Percentiles rank a stretch among this genome's conserved stretches.
These are phyloP conservation scores for Zoanthus sansibaricus DNA, from an alignment of 92 coral and sea anemone species.

Conservation along the genomic window DNA sequence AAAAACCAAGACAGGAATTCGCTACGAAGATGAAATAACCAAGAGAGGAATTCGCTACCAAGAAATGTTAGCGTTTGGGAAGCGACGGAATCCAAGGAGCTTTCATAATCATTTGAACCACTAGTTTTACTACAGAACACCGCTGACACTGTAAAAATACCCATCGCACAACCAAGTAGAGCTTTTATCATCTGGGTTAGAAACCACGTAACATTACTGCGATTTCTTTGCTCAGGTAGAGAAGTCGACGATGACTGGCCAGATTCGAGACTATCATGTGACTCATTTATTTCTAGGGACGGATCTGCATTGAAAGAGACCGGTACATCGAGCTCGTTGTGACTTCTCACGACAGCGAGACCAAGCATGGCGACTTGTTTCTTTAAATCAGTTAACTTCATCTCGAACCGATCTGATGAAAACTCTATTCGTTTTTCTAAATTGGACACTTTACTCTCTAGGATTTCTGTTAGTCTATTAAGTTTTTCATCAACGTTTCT, in stretches of 20 bases:
- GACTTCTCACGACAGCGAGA: not conserved
- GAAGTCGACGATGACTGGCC: not conserved
- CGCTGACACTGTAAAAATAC: not conserved
- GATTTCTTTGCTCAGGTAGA: not conserved
- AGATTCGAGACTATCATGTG: not conserved
- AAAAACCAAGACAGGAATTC: slow-evolving; percentile 10
- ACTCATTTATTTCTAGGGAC: not conserved
- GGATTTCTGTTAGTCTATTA: not conserved
- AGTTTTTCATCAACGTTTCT: slow-evolving; percentile 4
- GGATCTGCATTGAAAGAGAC: not conserved
- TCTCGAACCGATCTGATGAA: slow-evolving; percentile 9
- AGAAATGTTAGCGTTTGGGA: not conserved
- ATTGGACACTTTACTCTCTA: not conserved
- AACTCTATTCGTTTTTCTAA: slow-evolving; percentile 3
- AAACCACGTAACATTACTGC: not conserved
- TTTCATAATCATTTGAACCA: not conserved
- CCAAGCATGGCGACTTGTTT: slow-evolving; percentile 27
- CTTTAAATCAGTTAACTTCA: slow-evolving; percentile 6
- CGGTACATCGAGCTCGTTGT: not conserved
- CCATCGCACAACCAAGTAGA: slow-evolving; percentile 27
- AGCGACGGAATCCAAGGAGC: not conserved
- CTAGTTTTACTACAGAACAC: not conserved
- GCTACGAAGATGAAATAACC: slow-evolving; percentile 1
- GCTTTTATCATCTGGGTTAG: not conserved
- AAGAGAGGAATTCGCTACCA: not conserved